phyloP scores from a whole-genome alignment of 2,888 invertebrate species.

The Lagria hirta region DNA sequence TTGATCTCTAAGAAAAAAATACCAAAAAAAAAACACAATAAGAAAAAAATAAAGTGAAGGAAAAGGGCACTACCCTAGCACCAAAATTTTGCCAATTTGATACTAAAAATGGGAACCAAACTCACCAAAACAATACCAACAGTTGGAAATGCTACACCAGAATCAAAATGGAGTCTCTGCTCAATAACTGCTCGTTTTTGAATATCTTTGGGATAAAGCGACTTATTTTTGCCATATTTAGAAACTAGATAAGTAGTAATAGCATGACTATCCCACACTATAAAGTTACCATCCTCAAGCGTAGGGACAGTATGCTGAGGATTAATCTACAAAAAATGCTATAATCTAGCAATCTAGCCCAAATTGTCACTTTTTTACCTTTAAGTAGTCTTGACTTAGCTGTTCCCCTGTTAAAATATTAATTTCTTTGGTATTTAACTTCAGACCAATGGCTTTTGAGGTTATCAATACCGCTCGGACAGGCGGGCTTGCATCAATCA shows the following conservation, averaged over 20 bases:
- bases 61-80: too few species aligned
- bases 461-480: constrained; percentile 10
- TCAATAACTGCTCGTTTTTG: neutral
- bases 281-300: constrained; percentile 1
- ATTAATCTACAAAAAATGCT: constrained; percentile 4
- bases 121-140: too few species aligned
- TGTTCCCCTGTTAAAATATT: constrained; percentile 2
- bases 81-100: constrained; percentile 2
- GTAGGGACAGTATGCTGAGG: constrained; percentile 7
- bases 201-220: constrained; percentile 1
- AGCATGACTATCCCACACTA: constrained; percentile 6
- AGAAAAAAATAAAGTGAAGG: neutral
- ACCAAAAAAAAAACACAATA: too few species aligned
- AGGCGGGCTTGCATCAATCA: constrained; percentile 7
- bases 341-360: neutral
- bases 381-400: constrained; percentile 2
- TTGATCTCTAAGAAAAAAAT: neutral
- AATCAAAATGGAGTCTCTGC: constrained; percentile 4
- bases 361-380: too few species aligned
- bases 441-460: constrained; percentile 6
- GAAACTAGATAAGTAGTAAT: constrained; percentile 2
- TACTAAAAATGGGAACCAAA: neutral
- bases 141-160: neutral
- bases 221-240: constrained; percentile 9
- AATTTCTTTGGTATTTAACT: constrained; percentile 1